Evolutionary conservation across 2,113 vertebrate genomes (phyloP).

Genomic region (Phylloscopus trochilus): DNA sequence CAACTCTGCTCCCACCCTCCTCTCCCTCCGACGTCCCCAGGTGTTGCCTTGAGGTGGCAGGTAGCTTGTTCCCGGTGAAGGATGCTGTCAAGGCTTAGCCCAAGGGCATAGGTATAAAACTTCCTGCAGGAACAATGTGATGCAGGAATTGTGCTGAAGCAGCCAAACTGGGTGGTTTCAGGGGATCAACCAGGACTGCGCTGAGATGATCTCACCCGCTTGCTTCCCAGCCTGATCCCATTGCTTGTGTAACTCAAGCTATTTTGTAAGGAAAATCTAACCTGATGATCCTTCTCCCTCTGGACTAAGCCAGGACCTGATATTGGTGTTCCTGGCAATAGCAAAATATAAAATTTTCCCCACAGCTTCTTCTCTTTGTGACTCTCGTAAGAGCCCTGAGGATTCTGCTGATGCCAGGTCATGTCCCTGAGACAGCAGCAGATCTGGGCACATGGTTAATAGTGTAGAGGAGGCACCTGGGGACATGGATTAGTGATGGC

Average conservation of each 20-base stretch:
- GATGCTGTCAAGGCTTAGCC: conserved; percentile 18
- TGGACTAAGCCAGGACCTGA: not conserved
- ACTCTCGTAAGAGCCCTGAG: rapidly evolving
- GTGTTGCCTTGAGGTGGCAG: not conserved
- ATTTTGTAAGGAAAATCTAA: not conserved
- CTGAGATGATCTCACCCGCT: not conserved
- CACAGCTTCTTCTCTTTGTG: not conserved
- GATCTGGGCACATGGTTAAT: rapidly evolving
- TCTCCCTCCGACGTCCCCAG: not conserved
- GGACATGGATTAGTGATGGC: not conserved
- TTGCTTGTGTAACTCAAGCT: not conserved
- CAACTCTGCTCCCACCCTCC: not conserved
- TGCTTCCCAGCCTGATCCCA: not conserved
- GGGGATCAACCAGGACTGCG: not conserved
- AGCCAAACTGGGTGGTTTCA: not conserved
- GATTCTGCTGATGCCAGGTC: not conserved
- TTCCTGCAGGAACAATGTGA: not conserved
- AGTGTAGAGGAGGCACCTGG: not conserved
- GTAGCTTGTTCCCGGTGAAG: not conserved
- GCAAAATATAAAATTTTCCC: not conserved
- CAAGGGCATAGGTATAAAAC: conserved; percentile 28
- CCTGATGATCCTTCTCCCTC: not conserved
- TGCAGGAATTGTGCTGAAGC: not conserved
- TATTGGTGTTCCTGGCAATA: not conserved
- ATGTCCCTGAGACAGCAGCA: rapidly evolving